Percentiles rank a stretch among this genome's conserved stretches.
phyloP scores from a whole-genome alignment of 1,140 invertebrate species.

The Theocolax elegans region DNA sequence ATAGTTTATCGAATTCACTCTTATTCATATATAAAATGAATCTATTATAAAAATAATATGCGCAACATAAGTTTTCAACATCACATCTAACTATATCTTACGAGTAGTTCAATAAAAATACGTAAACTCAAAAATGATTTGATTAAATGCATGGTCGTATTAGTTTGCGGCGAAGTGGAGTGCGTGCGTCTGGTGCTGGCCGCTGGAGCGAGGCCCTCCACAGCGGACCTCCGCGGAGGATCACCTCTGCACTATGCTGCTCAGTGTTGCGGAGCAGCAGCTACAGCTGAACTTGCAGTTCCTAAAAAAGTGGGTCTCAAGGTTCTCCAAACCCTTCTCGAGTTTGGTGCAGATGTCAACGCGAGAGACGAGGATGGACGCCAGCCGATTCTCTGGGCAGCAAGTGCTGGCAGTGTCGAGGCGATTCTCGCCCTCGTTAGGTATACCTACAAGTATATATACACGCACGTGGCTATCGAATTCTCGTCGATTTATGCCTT shows the following conservation, averaged over 20 bases:
- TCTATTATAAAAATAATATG: too few relatives aligned
- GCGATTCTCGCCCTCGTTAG: slow-evolving; percentile 89
- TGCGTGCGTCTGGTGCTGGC: slow-evolving; percentile 86
- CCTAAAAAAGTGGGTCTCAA: slow-evolving; percentile 75
- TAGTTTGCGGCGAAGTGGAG: slow-evolving; percentile 88
- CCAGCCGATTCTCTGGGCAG: slow-evolving; percentile 95
- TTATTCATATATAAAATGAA: too few relatives aligned
- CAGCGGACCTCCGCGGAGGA: slow-evolving; percentile 92
- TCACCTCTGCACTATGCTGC: slow-evolving; percentile 97
- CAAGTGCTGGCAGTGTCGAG: slow-evolving; percentile 93
- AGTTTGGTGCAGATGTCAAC: slow-evolving; percentile 83
- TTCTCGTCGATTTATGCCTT: too few relatives aligned
- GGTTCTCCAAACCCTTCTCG: slow-evolving; percentile 85
- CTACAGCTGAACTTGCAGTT: slow-evolving; percentile 72
- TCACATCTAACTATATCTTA: too few relatives aligned
- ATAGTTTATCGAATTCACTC: too few relatives aligned
- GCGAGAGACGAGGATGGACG: slow-evolving; percentile 90
- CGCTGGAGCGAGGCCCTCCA: slow-evolving; percentile 84
- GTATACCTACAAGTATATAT: slow-evolving; percentile 70
- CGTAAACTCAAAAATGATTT: too few relatives aligned
- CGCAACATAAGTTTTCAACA: too few relatives aligned
- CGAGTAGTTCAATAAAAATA: too few relatives aligned
- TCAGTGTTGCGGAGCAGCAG: slow-evolving; percentile 89
- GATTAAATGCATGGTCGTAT: too few relatives aligned
- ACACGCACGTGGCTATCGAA: neutral